phyloP scores from a whole-genome alignment of 1,140 invertebrate species.

The Harpegnathos saltator region DNA sequence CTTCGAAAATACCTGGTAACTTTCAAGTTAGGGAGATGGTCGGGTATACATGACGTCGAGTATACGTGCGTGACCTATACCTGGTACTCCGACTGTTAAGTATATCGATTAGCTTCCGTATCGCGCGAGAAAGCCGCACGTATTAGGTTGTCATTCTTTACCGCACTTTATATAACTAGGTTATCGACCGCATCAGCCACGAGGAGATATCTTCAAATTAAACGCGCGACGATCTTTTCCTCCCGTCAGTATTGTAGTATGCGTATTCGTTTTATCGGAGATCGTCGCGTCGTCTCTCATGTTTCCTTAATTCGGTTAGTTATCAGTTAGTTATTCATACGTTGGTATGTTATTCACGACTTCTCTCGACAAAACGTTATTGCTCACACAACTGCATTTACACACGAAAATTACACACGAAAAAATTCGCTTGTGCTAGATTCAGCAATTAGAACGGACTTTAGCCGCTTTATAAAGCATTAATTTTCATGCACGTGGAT shows the following conservation, averaged over 20 bases:
- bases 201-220: slow-evolving; percentile 61
- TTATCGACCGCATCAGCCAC: slow-evolving; percentile 67
- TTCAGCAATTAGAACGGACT: slow-evolving; percentile 18
- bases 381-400: background rate
- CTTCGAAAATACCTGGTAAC: no score
- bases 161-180: slow-evolving; percentile 61
- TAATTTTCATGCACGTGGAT: slow-evolving; percentile 48
- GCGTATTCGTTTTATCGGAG: background rate
- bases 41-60: no score
- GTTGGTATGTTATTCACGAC: background rate
- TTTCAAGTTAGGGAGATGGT: no score
- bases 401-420: no score
- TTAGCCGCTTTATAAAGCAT: slow-evolving; percentile 24
- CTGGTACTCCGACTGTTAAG: background rate
- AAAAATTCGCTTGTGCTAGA: background rate
- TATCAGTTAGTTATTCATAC: background rate
- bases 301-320: background rate
- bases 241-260: background rate
- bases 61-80: slow-evolving; percentile 32
- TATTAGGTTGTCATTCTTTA: slow-evolving; percentile 65
- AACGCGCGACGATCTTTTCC: background rate
- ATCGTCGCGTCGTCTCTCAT: background rate
- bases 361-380: slow-evolving; percentile 12
- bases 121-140: slow-evolving; percentile 12
- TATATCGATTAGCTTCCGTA: slow-evolving; percentile 52